Percentiles rank a stretch among this genome's conserved stretches.
Conservation (phyloP, 2,797 vertebrate species). For the Hydrocynus forskahlii region DNA sequence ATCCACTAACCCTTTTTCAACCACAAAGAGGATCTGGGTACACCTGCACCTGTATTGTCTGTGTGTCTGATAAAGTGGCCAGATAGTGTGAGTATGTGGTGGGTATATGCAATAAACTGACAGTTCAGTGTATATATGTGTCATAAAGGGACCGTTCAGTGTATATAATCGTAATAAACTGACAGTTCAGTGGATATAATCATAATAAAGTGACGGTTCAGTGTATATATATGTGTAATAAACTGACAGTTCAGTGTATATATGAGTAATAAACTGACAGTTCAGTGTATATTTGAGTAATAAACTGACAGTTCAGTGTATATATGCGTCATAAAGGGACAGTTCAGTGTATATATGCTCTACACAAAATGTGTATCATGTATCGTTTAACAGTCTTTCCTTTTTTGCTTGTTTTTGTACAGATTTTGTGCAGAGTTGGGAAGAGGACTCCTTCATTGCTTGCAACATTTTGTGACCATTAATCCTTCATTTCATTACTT, state of each 20-base stretch:
- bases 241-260: not conserved
- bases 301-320: not conserved
- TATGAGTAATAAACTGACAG: not conserved
- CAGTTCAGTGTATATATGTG: not conserved
- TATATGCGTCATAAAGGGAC: not conserved
- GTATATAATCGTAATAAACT: not conserved
- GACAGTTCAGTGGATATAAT: not conserved
- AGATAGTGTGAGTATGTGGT: too few relatives aligned
- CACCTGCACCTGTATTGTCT: too few relatives aligned
- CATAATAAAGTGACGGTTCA: not conserved
- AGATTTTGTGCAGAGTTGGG: not conserved
- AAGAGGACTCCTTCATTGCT: not conserved
- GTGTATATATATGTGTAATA: not conserved
- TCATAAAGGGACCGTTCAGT: too few relatives aligned
- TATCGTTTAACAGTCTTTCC: not conserved
- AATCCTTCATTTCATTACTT: not conserved
- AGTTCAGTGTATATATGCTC: not conserved
- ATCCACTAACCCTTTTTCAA: too few relatives aligned
- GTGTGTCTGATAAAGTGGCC: too few relatives aligned
- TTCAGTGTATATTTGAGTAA: too few relatives aligned
- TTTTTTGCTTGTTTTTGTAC: not conserved
- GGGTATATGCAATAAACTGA: not conserved
- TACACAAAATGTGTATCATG: not conserved
- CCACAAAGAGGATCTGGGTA: too few relatives aligned
- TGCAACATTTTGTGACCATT: conserved; percentile 14